phyloP scores from a whole-genome alignment of 2,113 vertebrate species.

The Strix aluco region DNA sequence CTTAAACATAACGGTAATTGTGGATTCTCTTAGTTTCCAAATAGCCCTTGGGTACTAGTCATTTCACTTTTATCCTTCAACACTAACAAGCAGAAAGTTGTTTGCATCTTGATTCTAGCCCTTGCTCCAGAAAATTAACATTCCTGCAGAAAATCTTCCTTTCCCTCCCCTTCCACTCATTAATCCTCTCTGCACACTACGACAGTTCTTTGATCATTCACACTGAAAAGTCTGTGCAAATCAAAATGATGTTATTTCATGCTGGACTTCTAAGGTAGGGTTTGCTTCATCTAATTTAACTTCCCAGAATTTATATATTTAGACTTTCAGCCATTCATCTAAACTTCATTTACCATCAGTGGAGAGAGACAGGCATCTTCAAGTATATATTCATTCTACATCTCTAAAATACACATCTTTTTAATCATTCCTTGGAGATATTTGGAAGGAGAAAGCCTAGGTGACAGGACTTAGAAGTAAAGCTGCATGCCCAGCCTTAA shows the following conservation, averaged over 20 bases:
- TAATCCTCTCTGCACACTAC: background rate
- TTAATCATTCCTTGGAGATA: background rate
- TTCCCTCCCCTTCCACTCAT: background rate
- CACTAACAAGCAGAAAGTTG: background rate
- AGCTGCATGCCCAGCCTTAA: background rate
- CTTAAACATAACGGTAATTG: background rate
- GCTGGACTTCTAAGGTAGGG: background rate
- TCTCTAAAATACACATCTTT: background rate
- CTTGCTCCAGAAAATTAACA: background rate
- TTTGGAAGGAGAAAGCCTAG: background rate
- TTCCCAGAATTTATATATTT: background rate
- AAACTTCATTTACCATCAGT: background rate
- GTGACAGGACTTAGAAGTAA: background rate
- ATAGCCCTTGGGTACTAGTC: background rate
- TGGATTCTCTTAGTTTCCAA: background rate
- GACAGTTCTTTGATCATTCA: constrained; percentile 29
- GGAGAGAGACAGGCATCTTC: background rate
- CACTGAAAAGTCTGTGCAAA: background rate
- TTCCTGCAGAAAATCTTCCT: background rate
- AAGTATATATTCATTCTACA: background rate
- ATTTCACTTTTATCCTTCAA: background rate
- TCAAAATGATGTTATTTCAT: constrained; percentile 6
- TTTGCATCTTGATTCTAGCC: background rate
- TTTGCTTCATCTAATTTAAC: background rate
- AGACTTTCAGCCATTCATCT: background rate